Base-by-base conservation (phyloP, 2,113 vertebrate genomes). In the Corydoras sp. region DNA sequence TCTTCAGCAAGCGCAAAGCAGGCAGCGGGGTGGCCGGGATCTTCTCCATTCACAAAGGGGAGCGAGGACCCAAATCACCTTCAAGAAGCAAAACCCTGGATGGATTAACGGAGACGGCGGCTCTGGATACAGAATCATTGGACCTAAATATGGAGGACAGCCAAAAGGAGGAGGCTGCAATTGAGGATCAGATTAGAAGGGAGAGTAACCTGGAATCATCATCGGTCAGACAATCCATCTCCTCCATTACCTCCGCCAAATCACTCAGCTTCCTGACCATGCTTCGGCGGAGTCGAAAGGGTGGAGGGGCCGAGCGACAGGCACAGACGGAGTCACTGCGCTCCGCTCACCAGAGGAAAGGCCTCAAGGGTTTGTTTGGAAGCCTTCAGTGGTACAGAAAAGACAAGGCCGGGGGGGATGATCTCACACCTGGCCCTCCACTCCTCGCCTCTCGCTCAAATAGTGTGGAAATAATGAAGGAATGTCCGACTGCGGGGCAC, bases 1-100 rank as follows among this genome's bases (percentile, higher is more conserved):
- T 98, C 75, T 98, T 98, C 81, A 92, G 91, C 84, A 96, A 93
- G 83, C 92, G 94, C 85, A 94, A 91, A 79, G 87, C 94, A 51
- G 90, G 92, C 83, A 88, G 81, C 68, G 77, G 88, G 43, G 84
- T 93, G 83, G 89, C 92, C 48, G 90, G 92, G 87, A 95, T 99
- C 80, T 99, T 99, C 81, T 92, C 92, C 78, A 89, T 96, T 74
- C 90, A 89, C 78, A 94, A 93, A 89, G 91, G 88, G 63, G 94
- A 93, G 11, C 91, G 87, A 12, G 91, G 87, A 79, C 80, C 85
- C 68, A 91, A 92, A 78, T 77, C 91, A 75, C 91, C 94, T 81
- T 90, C 87, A 77, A 82, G 88, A 79, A 93, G 92, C 88, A 88
- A 89, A 83, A 92, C 92, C 29, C 85, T 86, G 51, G 94, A 96